Base-by-base conservation (phyloP, 1,140 invertebrate genomes). In the Lasioglossum baleicum region DNA sequence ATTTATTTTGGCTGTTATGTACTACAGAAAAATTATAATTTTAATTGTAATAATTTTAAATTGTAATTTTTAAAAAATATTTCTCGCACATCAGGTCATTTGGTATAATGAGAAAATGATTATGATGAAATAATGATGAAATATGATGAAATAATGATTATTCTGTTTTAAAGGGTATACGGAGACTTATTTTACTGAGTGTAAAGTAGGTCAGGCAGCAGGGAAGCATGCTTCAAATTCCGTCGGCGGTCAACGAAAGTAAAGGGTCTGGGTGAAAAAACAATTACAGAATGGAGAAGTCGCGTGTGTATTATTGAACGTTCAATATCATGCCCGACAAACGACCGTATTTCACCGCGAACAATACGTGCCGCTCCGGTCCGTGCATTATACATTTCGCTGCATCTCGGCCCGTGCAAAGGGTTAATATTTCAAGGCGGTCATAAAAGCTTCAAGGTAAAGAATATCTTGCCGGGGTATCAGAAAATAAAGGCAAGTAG, bases 371-470 rank as follows among this genome's bases (percentile, higher is more conserved):
- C 15, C 69, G 56, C 60, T n/a, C 60, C 44, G 4, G 22, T 0
- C 5, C 69, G 48, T 65, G 69, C 76, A 65, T 73, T 79, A 73
- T 48, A 60, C 76, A 73, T 79, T 65, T 22, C 61, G 48, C 26
- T 48, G 70, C 40, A 60, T 65, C 61, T 60, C 48, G 60, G 69
- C 69, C 76, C 69, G 61, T 51, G 76, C 63, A 31, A 65, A 73
- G 61, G 70, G 70, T 79, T 79, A 79, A 79, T 79, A 73, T 73
- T 79, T 79, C 66, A 79, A 44, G 69, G 48, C 7, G 5, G 5
- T 79, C 44, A 26, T 73, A 73, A 79, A 79, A 79, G 76, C 61
- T 66, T 35, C 48, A 22, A 66, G 69, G 13, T 7, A 53, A 53
- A 56, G 61, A 78, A 73, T 31, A 69, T 56, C 44, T 48, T 13